Evolutionary conservation across 2,888 invertebrate genomes (phyloP).

Genomic region (Notocelia uddmanniana): DNA sequence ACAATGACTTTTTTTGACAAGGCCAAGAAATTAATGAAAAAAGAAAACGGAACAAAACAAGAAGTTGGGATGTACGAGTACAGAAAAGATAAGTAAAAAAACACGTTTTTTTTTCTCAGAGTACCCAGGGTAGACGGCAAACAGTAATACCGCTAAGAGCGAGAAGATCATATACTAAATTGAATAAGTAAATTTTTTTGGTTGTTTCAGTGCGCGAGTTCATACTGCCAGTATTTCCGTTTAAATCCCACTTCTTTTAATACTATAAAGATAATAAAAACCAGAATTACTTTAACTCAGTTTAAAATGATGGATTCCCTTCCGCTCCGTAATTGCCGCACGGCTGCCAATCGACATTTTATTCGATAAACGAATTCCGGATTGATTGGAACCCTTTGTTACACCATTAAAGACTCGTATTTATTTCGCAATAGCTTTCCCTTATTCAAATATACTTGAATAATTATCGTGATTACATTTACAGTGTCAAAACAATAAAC

Average conservation of each 20-base stretch:
- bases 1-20: no score
- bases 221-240: background rate
- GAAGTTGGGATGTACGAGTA: no score
- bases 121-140: no score
- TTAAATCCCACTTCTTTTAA: background rate
- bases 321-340: constrained; percentile 19
- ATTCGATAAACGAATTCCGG: constrained; percentile 25
- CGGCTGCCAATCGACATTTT: constrained; percentile 26
- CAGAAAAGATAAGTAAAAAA: no score
- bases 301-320: constrained; percentile 19
- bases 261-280: background rate
- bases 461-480: background rate
- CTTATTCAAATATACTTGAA: background rate
- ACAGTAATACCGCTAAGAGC: no score
- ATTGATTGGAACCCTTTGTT: constrained; percentile 25
- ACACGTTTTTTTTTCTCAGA: no score
- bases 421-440: background rate
- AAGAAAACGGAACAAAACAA: no score
- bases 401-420: background rate
- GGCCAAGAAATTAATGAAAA: no score
- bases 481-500: no score
- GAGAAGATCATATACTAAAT: no score
- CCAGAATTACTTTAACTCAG: constrained; percentile 1
- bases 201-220: background rate
- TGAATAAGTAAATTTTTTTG: no score